phyloP scores from a whole-genome alignment of 2,797 vertebrate species.

The Nasua narica region DNA sequence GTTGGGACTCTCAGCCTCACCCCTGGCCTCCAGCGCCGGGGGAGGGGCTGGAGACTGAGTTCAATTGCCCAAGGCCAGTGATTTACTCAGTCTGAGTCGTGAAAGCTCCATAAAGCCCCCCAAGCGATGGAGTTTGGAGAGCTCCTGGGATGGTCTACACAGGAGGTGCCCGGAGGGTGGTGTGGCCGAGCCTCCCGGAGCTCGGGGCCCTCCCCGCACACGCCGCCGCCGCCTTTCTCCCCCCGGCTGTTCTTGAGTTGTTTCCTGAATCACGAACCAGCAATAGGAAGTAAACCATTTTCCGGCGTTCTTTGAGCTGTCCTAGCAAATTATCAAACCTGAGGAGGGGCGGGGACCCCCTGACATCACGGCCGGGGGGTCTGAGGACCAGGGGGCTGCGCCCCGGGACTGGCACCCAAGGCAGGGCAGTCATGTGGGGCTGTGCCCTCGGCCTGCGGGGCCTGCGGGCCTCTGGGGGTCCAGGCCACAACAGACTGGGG shows the following conservation, averaged over 20 bases:
- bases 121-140: background rate
- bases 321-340: background rate
- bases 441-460: background rate
- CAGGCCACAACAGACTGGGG: accelerated
- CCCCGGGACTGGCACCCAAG: accelerated
- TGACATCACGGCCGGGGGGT: background rate
- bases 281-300: background rate
- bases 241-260: background rate
- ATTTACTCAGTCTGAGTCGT: background rate
- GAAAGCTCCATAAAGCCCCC: background rate
- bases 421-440: background rate
- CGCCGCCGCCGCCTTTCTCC: accelerated
- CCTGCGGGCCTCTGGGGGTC: background rate
- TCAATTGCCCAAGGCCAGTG: background rate
- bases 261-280: background rate
- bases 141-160: background rate
- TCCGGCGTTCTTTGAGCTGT: background rate
- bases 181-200: accelerated
- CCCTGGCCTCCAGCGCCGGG: background rate
- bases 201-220: accelerated
- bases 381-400: background rate
- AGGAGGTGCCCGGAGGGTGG: background rate
- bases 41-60: background rate
- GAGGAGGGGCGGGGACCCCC: background rate
- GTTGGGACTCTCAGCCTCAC: too few relatives aligned